Base-by-base conservation (phyloP, 1,140 invertebrate genomes). In the Lanistes nyassanus region DNA sequence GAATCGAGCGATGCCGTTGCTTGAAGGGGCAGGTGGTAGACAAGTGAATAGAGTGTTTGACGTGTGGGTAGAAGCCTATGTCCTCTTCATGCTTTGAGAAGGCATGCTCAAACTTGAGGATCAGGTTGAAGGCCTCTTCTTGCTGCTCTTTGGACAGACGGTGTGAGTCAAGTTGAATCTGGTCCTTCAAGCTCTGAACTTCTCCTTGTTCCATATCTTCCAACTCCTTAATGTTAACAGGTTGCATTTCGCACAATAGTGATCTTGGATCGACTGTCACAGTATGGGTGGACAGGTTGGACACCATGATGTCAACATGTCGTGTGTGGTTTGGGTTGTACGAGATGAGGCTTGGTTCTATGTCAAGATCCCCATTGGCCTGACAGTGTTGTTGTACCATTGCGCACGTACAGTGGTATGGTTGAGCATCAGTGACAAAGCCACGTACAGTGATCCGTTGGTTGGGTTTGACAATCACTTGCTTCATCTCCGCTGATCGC, bases 391-490 rank as follows among this genome's bases (percentile, higher is more conserved):
- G 51, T 23, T 53, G 51, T 53, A 53, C 13, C 47, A 78, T 51
- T 1, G 64, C 66, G 64, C 72, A 80, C 21, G 71, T 72, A 31
- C 68, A 69, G 26, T 75, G 55, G 47, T 78, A 78, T n/a, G 53
- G 42, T 21, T 73, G 21, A 29, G 51, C 16, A 47, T 66, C 51
- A 65, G 76, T 64, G 2, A 75, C 37, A 34, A 71, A 80, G 11
- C 74, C 76, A 34, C 74, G 37, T 23, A 80, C 68, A 4, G 26
- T 39, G 5, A 76, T 36, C 21, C 42, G 29, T 5, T 47, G 47
- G 53, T 80, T 80, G 23, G 79, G 79, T 47, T 21, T 55, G 26
- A 80, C 72, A n/a, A 53, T 76, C 9, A 80, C n/a, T 7, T 58
- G n/a, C 34, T 58, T 62, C 19, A n/a, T 3, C 7, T 73, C 62